These are phyloP conservation scores for Coleophora flavipennella DNA, from an alignment of 2,888 invertebrate genomes.

Conservation along the genomic window DNA sequence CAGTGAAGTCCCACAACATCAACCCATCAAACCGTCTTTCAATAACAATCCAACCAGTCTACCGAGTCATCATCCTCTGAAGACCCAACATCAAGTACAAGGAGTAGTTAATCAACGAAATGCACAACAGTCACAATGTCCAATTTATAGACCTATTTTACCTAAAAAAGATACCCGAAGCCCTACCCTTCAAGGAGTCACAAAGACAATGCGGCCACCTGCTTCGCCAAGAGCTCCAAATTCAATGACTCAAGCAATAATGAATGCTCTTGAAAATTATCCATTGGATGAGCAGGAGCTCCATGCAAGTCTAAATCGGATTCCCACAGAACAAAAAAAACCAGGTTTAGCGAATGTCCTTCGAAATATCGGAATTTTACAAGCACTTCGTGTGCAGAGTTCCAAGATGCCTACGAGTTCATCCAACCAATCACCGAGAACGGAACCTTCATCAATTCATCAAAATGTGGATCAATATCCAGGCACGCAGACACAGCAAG, in stretches of 20 bases:
- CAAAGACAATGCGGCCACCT: too few species aligned
- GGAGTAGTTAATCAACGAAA: neutral
- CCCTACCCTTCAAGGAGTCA: too few species aligned
- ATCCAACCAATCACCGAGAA: neutral
- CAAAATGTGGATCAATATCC: neutral
- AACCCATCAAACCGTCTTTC: neutral
- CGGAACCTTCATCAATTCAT: neutral
- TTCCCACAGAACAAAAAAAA: neutral
- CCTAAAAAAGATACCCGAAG: neutral
- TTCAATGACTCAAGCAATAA: neutral
- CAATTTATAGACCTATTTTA: neutral
- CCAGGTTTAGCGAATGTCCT: neutral
- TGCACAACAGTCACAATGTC: neutral
- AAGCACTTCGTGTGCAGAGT: neutral
- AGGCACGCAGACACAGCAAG: neutral
- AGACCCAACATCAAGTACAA: neutral
- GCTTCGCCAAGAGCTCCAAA: neutral
- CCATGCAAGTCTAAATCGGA: neutral
- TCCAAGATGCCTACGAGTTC: neutral
- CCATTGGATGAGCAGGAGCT: neutral
- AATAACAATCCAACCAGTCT: neutral
- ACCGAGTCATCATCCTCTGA: neutral
- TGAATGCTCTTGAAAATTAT: neutral
- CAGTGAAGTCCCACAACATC: slow-evolving; percentile 1
- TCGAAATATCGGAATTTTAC: neutral